Evolutionary conservation across 2,888 invertebrate genomes (phyloP), one percentile per base, ranked within the genome.

Genomic region (Noctuana brunneofusca): DNA sequence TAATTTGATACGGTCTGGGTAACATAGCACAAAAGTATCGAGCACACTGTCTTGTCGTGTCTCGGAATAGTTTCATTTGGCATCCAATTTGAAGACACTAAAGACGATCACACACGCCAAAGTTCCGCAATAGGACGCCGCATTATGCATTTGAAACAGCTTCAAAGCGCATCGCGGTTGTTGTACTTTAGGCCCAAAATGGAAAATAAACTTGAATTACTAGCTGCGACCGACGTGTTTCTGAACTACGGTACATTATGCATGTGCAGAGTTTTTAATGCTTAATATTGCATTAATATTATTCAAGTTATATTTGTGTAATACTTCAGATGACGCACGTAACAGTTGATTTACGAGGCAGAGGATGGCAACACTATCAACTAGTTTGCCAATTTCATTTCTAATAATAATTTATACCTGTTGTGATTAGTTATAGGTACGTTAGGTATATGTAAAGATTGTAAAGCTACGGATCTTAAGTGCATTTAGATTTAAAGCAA

Each of bases 81-180:
- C 16, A 14, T 16, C n/a, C 38, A 41, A 14, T 14, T 41, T 16
- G 5, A 8, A 16, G 1, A 12, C 12, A 43, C 1, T 3, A 49
- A 38, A 41, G 49, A 20, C 49, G 20, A 27, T 55, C 12, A 41
- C 38, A 14, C 49, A 49, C 49, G 49, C 62, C 41, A 49, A 38
- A 49, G 49, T 62, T 41, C 55, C 55, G 62, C 62, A 55, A 55
- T 27, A 62, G 60, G 35, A 60, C 48, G 60, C 54, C 48, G 60
- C 60, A 55, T 60, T 62, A 41, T 55, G 62, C 38, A 62, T 49
- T 55, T 55, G 49, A 55, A 49, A 49, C 55, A 49, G 30, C 27
- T 38, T 55, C 30, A 27, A 38, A 41, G 48, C 49, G 49, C 38
- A 62, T 55, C 38, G 48, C 55, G 55, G 55, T 50, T 41, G 43